Conservation (phyloP, 1,140 invertebrate genomes). For the Drosophila setifemur region DNA sequence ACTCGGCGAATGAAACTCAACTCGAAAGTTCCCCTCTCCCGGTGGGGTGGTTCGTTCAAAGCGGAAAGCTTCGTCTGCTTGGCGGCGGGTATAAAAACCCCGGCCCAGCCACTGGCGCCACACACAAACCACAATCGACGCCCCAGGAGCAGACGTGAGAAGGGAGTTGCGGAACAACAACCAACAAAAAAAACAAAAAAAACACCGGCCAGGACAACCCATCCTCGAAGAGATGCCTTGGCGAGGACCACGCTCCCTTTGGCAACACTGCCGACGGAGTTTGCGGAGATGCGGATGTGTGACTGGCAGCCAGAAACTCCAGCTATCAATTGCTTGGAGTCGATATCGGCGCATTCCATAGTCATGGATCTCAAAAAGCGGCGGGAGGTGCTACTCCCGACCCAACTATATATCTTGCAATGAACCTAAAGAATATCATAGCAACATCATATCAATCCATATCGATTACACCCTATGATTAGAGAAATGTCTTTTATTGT, state of each 20-base stretch:
- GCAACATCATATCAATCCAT: constrained; percentile 80
- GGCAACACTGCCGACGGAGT: constrained; percentile 68
- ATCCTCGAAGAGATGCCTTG: constrained; percentile 45
- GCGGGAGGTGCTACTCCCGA: constrained; percentile 1
- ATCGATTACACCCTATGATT: constrained; percentile 59
- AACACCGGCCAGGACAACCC: too few relatives aligned
- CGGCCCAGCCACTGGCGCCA: constrained; percentile 55
- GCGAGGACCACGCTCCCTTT: constrained; percentile 52
- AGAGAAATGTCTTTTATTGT: constrained; percentile 39
- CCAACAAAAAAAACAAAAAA: not conserved
- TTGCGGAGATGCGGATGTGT: constrained; percentile 5
- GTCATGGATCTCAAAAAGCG: not conserved
- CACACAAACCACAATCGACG: constrained; percentile 65
- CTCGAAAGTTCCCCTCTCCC: constrained; percentile 34
- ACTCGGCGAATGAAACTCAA: constrained; percentile 52
- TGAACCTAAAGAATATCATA: constrained; percentile 80
- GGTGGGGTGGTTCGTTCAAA: constrained; percentile 10
- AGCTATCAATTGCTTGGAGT: constrained; percentile 55
- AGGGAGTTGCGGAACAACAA: constrained; percentile 1
- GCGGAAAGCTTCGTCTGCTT: constrained; percentile 45
- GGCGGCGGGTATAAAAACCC: constrained; percentile 72
- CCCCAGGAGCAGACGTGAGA: constrained; percentile 32
- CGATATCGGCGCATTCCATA: constrained; percentile 56
- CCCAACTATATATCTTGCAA: constrained; percentile 35
- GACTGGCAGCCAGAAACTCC: constrained; percentile 8